Base-by-base conservation (phyloP, 1,140 invertebrate genomes). In the Leptinotarsa undecemlineata region DNA sequence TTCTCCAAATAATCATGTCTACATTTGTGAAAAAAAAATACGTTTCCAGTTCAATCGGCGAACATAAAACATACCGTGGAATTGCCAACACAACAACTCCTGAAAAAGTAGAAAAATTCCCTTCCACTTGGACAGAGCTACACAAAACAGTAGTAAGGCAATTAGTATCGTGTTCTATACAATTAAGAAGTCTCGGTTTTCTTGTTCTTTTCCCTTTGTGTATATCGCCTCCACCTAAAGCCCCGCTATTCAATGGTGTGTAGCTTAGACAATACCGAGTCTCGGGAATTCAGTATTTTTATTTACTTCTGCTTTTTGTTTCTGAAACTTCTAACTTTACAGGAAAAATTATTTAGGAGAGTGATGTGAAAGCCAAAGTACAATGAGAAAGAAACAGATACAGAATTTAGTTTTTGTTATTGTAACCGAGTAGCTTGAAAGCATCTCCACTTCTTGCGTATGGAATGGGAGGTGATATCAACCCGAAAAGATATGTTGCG, bases 131-230 rank as follows among this genome's bases (percentile, higher is more conserved):
- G 78, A 80, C 78, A 81, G 74, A 75, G 72, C 61, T 78, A 72
- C 78, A 83, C 81, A 82, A 82, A 83, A 83, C 83, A 79, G 76
- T 77, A 84, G 78, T 77, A 80, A 82, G 82, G 81, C 83, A 84
- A 84, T 84, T 84, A 83, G 83, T 84, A 82, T 82, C 82, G 77
- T 82, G 80, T 84, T 84, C 81, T 82, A 75, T 82, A 82, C 82
- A 84, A 83, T 84, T 84, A 84, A 79, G 80, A 77, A 80, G 77
- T 77, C 74, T 63, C 69, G 66, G 76, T 62, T 23, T 71, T 61
- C 21, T 61, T 71, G 57, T 71, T 71, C 48, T 33, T 23, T 68
- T 68, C 42, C 66, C 42, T 68, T 68, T 68, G 33, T 68, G 33
- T 42, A 47, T 47, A 68, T 33, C 66, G 42, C 66, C 66, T 19